Base-by-base conservation (phyloP, 2,888 invertebrate genomes). In the Dynastes hyllus region DNA sequence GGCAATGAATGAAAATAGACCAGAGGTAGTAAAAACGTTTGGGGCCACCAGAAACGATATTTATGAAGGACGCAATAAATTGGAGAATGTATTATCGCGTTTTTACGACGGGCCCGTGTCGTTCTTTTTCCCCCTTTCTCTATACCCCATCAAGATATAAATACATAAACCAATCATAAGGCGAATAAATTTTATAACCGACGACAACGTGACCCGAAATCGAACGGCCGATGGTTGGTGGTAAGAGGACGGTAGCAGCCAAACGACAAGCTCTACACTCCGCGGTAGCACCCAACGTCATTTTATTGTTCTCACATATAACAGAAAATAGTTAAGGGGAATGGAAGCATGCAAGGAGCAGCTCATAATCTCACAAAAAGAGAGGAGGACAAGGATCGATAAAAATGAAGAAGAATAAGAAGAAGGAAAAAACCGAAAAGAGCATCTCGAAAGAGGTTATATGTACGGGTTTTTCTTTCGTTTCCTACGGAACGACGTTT, bases 161-260 rank as follows among this genome's bases (percentile, higher is more conserved):
- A 76, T 76, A 76, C 76, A 76, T 76, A 76, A 63, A 76, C 65
- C 76, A 66, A 76, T 76, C 76, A 76, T 76, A 76, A 76, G 65
- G 51, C 63, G 51, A 76, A 76, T 76, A 76, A 76, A 76, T 51
- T 76, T 76, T 76, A 65, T 76, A 76, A 22, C 51, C 29, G 51
- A 37, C 76, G 76, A 76, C 66, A 65, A 76, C 76, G 76, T 76
- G 76, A 76, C 45, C 29, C 63, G 76, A 76, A 76, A 76, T n/a
- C 58, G 76, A 76, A 76, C 75, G 9, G 45, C 37, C 22, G 45
- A 67, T 11, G 27, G 13, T 13, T n/a, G 32, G n/a, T 16, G 58
- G 55, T 32, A 32, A 40, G 29, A 1, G 55, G 22, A 16, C 55
- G 2, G 16, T 16, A 22, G 55, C n/a, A 22, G 5, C 55, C 16